phyloP scores from a whole-genome alignment of 92 coral and sea anemone genomes.

The Palythoa grandiflora region DNA sequence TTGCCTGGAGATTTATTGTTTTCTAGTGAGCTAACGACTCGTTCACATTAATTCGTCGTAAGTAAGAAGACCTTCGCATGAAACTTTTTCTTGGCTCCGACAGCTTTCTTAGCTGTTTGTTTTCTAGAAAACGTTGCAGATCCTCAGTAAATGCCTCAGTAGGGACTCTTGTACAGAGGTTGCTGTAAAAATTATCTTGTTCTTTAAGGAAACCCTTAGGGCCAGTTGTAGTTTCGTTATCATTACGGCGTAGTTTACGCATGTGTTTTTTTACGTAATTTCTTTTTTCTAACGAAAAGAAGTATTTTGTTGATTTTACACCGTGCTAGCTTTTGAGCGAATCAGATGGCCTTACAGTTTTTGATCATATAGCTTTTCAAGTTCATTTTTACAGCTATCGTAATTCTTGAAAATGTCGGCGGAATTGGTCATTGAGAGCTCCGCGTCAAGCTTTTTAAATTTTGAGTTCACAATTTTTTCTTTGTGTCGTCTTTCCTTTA shows the following conservation, averaged over 20 bases:
- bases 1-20: slow-evolving; percentile 4
- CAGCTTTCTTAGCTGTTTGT: background rate
- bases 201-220: background rate
- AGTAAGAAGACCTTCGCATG: background rate
- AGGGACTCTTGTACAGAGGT: background rate
- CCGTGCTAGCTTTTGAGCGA: background rate
- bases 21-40: background rate
- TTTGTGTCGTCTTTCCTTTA: background rate
- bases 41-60: background rate
- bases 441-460: background rate
- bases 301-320: background rate
- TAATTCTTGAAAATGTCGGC: background rate
- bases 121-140: background rate
- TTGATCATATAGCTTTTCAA: background rate
- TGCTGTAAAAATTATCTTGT: background rate
- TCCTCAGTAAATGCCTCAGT: background rate
- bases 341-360: background rate
- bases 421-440: background rate
- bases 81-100: background rate
- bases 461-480: background rate
- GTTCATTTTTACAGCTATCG: background rate
- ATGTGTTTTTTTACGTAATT: background rate
- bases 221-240: background rate
- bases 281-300: background rate
- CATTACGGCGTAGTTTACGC: background rate